Conservation (phyloP, 2,113 vertebrate species). For the Cathartes aura region DNA sequence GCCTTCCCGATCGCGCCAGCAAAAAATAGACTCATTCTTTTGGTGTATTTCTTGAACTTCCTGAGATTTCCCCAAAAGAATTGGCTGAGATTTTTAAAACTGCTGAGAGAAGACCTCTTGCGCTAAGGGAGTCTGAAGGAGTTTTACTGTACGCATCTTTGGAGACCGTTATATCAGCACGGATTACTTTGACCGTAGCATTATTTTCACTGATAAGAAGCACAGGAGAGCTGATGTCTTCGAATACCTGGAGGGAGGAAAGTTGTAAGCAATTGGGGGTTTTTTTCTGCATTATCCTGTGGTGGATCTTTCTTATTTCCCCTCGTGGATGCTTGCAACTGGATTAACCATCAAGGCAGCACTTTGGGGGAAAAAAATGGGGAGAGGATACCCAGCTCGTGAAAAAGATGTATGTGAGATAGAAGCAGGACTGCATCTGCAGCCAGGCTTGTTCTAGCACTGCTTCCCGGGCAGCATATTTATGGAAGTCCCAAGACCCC, state of each 20-base stretch:
- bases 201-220: slow-evolving; percentile 29
- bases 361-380: fast-evolving
- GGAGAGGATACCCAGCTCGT: not conserved
- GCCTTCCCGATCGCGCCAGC: not conserved
- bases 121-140: not conserved
- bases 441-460: not conserved
- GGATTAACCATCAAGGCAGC: not conserved
- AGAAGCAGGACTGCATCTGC: not conserved
- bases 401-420: not conserved
- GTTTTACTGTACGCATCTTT: not conserved
- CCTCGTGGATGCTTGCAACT: not conserved
- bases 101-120: slow-evolving; percentile 7
- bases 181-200: not conserved
- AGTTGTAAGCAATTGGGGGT: not conserved
- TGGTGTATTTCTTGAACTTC: slow-evolving; percentile 22
- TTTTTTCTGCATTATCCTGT: not conserved
- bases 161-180: not conserved
- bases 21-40: slow-evolving; percentile 26
- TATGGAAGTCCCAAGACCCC: not conserved
- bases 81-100: slow-evolving; percentile 31
- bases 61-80: slow-evolving; percentile 41
- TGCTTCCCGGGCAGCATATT: not conserved
- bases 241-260: not conserved
- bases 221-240: not conserved
- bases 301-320: not conserved